A percentile compares a stretch with the other conserved stretches of the same genome.
These are phyloP conservation scores for Oryzias woworae DNA, from an alignment of 2,113 vertebrate species.

Conservation along the genomic window DNA sequence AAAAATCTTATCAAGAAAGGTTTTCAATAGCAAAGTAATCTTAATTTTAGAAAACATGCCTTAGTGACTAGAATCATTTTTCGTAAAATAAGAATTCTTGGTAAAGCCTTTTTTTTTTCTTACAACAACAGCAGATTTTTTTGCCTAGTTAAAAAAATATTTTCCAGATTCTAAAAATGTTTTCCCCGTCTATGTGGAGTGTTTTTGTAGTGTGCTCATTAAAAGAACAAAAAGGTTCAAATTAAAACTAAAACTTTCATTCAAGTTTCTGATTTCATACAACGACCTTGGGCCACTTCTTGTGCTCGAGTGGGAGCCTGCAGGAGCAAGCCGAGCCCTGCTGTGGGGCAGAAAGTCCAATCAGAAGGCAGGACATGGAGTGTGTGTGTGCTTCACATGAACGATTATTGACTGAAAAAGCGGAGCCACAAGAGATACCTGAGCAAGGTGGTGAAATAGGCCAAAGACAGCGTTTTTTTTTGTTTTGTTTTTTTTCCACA, in stretches of 20 bases:
- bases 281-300: background rate
- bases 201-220: too few relatives aligned
- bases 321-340: background rate
- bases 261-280: background rate
- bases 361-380: background rate
- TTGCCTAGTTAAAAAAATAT: too few relatives aligned
- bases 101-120: too few relatives aligned
- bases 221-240: background rate
- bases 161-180: too few relatives aligned
- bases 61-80: too few relatives aligned
- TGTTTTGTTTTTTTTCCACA: background rate
- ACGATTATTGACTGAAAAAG: slow-evolving; percentile 22
- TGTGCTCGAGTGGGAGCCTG: slow-evolving; percentile 8
- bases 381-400: slow-evolving; percentile 6
- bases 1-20: too few relatives aligned
- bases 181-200: too few relatives aligned
- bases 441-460: background rate
- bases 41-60: too few relatives aligned
- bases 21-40: too few relatives aligned
- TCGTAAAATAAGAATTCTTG: too few relatives aligned
- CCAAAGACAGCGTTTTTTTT: background rate
- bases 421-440: slow-evolving; percentile 2
- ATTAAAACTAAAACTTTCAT: background rate
- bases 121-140: too few relatives aligned
- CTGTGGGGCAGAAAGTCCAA: slow-evolving; percentile 11